These are phyloP conservation scores for Lepisosteus osseus DNA, from an alignment of 2,113 vertebrate species.

Conservation along the genomic window DNA sequence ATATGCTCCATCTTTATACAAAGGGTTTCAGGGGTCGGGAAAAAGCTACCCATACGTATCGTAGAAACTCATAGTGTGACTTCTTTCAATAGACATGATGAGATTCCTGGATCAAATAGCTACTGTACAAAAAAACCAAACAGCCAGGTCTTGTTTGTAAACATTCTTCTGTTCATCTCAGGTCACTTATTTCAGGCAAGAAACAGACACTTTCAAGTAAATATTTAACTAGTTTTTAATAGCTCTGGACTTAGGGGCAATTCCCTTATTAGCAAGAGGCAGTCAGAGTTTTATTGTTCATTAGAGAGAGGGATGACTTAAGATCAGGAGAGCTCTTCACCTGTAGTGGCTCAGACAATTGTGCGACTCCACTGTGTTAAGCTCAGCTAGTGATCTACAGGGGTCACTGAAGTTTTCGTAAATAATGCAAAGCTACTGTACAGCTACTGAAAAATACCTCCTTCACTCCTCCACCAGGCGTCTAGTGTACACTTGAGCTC, in stretches of 20 bases:
- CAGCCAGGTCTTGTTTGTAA: no score
- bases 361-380: slow-evolving; percentile 28
- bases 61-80: no score
- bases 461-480: slow-evolving; percentile 24
- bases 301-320: slow-evolving; percentile 34
- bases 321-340: slow-evolving; percentile 43
- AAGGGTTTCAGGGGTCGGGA: no score
- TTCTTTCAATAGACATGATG: no score
- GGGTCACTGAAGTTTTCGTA: slow-evolving; percentile 61
- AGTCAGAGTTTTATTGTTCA: slow-evolving; percentile 37
- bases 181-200: slow-evolving; percentile 11
- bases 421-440: slow-evolving; percentile 34
- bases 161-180: background rate
- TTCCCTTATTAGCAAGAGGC: background rate
- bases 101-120: no score
- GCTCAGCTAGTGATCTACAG: slow-evolving; percentile 48
- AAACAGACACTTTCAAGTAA: slow-evolving; percentile 1
- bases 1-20: no score
- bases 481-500: slow-evolving; percentile 52
- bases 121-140: no score
- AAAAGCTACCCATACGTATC: no score
- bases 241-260: background rate
- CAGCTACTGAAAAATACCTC: slow-evolving; percentile 41
- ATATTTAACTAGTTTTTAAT: slow-evolving; percentile 10
- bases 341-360: slow-evolving; percentile 48